Percentiles rank a stretch among this genome's conserved stretches.
These are phyloP conservation scores for Hylaeus volcanicus DNA, from an alignment of 1,140 invertebrate genomes.

Conservation along the genomic window DNA sequence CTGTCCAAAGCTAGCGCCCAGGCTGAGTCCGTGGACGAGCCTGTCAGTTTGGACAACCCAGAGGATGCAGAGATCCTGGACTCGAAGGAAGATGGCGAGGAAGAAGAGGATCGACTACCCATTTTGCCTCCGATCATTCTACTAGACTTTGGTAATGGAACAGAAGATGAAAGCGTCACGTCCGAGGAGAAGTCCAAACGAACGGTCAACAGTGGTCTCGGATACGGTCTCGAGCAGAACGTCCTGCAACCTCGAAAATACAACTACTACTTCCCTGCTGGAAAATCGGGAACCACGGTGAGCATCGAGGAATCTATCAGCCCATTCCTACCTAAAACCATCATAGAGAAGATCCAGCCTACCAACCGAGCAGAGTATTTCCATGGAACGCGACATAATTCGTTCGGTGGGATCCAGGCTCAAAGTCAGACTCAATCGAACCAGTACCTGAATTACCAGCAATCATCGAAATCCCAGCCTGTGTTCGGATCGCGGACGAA, in stretches of 20 bases:
- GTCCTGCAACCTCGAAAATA: constrained; percentile 71
- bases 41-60: background rate
- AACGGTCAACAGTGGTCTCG: constrained; percentile 72
- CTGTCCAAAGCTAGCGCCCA: constrained; percentile 18
- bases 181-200: constrained; percentile 76
- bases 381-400: background rate
- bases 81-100: background rate
- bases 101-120: constrained; percentile 54
- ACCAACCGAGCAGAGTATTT: constrained; percentile 25
- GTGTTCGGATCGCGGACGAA: constrained; percentile 73
- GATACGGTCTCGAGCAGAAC: constrained; percentile 75
- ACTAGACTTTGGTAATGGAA: constrained; percentile 73
- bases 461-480: background rate
- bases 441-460: constrained; percentile 27
- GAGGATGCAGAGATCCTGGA: background rate
- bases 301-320: constrained; percentile 78
- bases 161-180: constrained; percentile 51
- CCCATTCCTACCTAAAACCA: constrained; percentile 75
- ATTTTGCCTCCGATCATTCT: constrained; percentile 76
- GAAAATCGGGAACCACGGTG: constrained; percentile 75
- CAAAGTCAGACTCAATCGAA: background rate
- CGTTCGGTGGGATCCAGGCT: background rate
- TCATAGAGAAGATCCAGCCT: constrained; percentile 72
- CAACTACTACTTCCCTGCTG: constrained; percentile 77
- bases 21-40: background rate